A percentile compares a stretch with the other conserved stretches of the same genome.
Evolutionary conservation across 2,888 invertebrate species (phyloP).

Genomic region (Ormyrus pomaceus): DNA sequence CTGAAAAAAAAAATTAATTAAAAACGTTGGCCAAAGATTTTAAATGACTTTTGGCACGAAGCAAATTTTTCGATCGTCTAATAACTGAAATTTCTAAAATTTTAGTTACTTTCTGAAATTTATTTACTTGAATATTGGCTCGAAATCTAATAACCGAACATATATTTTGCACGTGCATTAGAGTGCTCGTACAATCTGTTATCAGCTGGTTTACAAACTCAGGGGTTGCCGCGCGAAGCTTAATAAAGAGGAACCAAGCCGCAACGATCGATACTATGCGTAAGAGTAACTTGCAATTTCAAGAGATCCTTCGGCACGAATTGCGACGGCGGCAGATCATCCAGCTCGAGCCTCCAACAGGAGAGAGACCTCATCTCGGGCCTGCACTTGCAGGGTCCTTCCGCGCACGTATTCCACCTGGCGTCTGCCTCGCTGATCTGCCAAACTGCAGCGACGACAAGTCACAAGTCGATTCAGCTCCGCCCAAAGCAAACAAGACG

Average conservation of each 20-base stretch:
- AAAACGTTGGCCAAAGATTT: no score
- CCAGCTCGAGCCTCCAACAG: constrained; percentile 82
- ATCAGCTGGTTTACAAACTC: no score
- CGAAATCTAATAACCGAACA: no score
- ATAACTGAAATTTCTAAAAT: background rate
- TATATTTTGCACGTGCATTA: no score
- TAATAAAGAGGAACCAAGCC: no score
- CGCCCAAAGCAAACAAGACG: background rate
- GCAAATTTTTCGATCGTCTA: background rate
- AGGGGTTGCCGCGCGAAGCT: no score
- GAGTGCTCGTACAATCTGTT: no score
- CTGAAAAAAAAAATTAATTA: constrained; percentile 65
- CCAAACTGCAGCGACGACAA: constrained; percentile 78
- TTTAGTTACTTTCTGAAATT: no score
- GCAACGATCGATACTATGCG: no score
- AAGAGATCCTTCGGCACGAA: constrained; percentile 81
- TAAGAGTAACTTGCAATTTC: constrained; percentile 78
- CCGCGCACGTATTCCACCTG: constrained; percentile 80
- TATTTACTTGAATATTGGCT: no score
- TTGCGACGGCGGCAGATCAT: constrained; percentile 80
- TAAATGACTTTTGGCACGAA: no score
- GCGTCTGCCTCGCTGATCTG: constrained; percentile 79
- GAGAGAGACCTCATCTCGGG: constrained; percentile 81
- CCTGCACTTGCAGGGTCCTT: constrained; percentile 82
- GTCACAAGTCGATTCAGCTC: background rate